Evolutionary conservation across 2,888 invertebrate species (phyloP), one percentile per base, ranked within the genome.

Genomic region (Ypsolopha scabrella): DNA sequence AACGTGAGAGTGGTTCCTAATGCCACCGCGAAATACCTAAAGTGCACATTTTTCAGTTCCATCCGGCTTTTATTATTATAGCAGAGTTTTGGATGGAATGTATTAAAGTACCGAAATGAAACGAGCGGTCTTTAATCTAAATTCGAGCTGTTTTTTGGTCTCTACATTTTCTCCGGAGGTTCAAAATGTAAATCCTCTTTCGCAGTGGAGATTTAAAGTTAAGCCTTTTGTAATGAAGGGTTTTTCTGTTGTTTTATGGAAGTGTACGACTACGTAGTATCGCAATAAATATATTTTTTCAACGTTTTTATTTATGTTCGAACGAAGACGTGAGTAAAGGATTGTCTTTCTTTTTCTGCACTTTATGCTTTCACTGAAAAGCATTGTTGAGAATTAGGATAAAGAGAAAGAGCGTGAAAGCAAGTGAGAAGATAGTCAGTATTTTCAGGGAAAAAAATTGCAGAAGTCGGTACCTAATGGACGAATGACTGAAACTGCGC

Each of bases 161-260:
- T 61, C 62, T 24, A 24, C 63, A 62, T 70, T 70, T 72, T 70
- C 64, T 59, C 57, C 58, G 53, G 57, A 61, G 62, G 65, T 66
- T 72, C 70, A 74, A 73, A 73, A 75, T 68, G 68, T 67, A 67
- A 77, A 78, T 74, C 75, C 68, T 61, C 64, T 68, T 68, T 64
- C 63, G 64, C 65, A 70, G 65, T 64, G 62, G 65, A 69, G 65
- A 72, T 77, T 71, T 65, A 60, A 66, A 72, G 70, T 75, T 71
- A 78, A 81, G 71, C 77, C 74, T 74, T 75, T 74, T 76, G 72
- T 80, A 78, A 80, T 75, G 73, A 78, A 78, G 72, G 44, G 37
- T 38, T 34, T 43, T 24, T 48, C 51, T 39, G 35, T 35, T 47
- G 39, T 39, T 47, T 37, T 44, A 38, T 45, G 33, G 9, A 48